Evolutionary conservation across 2,113 vertebrate species (phyloP).

Genomic region (Caloenas nicobarica): DNA sequence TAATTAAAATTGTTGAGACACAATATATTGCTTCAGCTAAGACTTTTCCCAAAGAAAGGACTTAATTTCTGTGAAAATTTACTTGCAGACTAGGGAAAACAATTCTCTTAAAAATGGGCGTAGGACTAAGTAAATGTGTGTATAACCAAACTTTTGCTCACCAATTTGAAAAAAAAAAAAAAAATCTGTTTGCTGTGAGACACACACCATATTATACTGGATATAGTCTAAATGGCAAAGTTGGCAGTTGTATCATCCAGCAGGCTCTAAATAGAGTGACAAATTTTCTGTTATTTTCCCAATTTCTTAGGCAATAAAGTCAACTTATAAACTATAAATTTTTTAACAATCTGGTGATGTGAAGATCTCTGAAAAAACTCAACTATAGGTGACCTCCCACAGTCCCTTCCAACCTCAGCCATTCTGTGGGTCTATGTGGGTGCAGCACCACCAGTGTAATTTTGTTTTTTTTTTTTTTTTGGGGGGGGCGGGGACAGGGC

Average conservation of each 20-base stretch:
- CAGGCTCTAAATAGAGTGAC: not conserved
- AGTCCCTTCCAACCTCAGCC: not conserved
- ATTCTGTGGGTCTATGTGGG: not conserved
- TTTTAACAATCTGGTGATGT: not conserved
- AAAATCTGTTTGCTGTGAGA: not conserved
- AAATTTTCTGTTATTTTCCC: not conserved
- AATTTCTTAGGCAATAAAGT: not conserved
- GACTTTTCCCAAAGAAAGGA: slow-evolving; percentile 54
- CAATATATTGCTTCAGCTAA: slow-evolving; percentile 53
- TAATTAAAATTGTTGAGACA: slow-evolving; percentile 63
- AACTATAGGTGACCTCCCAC: not conserved
- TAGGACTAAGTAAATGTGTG: not conserved
- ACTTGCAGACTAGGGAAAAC: slow-evolving; percentile 30
- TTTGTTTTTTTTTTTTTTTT: too few relatives aligned
- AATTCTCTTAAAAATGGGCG: not conserved
- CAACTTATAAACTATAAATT: not conserved
- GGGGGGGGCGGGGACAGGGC: too few relatives aligned
- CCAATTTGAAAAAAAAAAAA: not conserved
- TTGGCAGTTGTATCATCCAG: not conserved
- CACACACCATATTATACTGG: not conserved
- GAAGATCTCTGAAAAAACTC: not conserved
- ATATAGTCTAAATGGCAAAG: not conserved
- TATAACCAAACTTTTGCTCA: not conserved
- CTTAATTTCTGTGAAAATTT: slow-evolving; percentile 61
- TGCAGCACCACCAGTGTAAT: not conserved